phyloP scores from a whole-genome alignment of 2,797 vertebrate species.

The Artibeus lituratus region DNA sequence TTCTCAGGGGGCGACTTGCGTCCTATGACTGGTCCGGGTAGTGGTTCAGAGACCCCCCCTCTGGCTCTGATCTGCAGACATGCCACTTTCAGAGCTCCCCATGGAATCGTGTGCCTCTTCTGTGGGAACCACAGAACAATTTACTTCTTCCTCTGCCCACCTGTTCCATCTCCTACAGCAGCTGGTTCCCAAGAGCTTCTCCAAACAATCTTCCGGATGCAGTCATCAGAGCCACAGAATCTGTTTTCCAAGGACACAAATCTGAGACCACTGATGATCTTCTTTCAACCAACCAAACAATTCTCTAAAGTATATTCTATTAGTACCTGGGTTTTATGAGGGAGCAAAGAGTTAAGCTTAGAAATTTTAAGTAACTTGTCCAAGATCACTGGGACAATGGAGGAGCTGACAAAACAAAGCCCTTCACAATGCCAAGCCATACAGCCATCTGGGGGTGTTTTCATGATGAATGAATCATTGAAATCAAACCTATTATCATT shows the following conservation, averaged over 20 bases:
- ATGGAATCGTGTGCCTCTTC: not conserved
- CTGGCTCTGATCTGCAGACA: not conserved
- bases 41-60: not conserved
- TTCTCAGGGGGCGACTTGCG: not conserved
- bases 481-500: conserved; percentile 12
- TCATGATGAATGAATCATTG: not conserved
- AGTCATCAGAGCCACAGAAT: not conserved
- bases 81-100: not conserved
- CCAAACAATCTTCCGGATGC: not conserved
- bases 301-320: not conserved
- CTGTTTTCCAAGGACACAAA: not conserved
- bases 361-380: not conserved
- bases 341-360: not conserved
- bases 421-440: not conserved
- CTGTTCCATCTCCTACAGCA: not conserved
- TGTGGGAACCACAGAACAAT: not conserved
- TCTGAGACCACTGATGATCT: not conserved
- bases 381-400: not conserved
- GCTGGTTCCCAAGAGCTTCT: not conserved
- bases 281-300: not conserved
- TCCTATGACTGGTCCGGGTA: not conserved
- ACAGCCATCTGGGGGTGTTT: not conserved
- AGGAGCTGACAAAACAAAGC: not conserved
- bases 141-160: not conserved
- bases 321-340: not conserved